These are phyloP conservation scores for Ceuthmochares aereus DNA, from an alignment of 2,113 vertebrate species.

Conservation along the genomic window DNA sequence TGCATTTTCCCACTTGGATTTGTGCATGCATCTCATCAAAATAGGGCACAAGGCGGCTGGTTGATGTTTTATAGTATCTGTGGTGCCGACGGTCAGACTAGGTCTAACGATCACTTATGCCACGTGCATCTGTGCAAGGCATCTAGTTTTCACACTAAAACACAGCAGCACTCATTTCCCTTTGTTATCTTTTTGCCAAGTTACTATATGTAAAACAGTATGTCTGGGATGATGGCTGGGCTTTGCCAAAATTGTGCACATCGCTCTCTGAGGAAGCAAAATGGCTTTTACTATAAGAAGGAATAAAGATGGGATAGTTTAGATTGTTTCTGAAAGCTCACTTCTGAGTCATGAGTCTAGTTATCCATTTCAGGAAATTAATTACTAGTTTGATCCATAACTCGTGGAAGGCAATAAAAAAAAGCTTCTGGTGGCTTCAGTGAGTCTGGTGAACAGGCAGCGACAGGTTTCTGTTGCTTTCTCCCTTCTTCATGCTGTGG, in stretches of 20 bases:
- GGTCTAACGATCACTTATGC: not conserved
- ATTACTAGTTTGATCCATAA: not conserved
- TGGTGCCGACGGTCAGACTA: not conserved
- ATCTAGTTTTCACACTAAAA: slow-evolving; percentile 38
- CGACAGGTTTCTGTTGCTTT: not conserved
- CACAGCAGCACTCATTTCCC: slow-evolving; percentile 2
- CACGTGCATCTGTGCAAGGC: not conserved
- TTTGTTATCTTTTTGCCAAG: slow-evolving; percentile 45
- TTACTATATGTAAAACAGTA: slow-evolving; percentile 4
- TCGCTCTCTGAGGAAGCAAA: not conserved
- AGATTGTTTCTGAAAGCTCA: not conserved
- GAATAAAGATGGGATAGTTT: not conserved
- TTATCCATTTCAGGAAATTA: not conserved
- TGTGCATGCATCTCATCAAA: slow-evolving; percentile 36
- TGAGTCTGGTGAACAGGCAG: not conserved
- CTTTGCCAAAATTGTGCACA: not conserved
- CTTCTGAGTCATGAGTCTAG: not conserved
- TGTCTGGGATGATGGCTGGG: not conserved
- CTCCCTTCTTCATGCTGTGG: rapidly evolving
- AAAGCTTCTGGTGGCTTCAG: not conserved
- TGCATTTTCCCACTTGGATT: slow-evolving; percentile 57
- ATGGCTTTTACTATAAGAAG: not conserved
- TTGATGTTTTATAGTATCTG: not conserved
- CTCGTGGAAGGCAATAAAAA: not conserved
- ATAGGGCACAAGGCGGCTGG: not conserved